phyloP scores from a whole-genome alignment of 2,797 vertebrate genomes.

The Scarus forsteni region DNA sequence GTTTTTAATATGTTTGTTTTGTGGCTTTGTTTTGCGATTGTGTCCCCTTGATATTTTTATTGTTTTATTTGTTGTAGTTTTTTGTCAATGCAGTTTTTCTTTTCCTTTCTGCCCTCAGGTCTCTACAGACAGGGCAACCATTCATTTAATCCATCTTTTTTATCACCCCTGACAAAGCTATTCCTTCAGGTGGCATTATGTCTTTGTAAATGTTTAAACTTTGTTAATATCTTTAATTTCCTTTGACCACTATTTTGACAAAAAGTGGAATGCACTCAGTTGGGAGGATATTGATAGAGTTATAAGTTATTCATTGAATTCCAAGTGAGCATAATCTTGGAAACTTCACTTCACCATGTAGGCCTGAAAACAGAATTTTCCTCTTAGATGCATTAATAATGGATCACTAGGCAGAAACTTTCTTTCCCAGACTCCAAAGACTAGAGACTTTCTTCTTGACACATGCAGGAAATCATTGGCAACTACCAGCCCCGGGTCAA shows the following conservation, averaged over 20 bases:
- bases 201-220: constrained; percentile 37
- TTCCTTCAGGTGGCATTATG: constrained; percentile 1
- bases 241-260: constrained; percentile 12
- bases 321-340: constrained; percentile 66
- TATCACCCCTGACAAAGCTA: not conserved
- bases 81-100: too few species aligned
- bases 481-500: constrained; percentile 74
- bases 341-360: constrained; percentile 58
- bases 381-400: constrained; percentile 82
- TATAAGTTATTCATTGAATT: constrained; percentile 73
- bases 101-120: too few species aligned
- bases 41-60: too few species aligned
- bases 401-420: constrained; percentile 55
- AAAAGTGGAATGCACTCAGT: constrained; percentile 22
- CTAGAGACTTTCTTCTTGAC: constrained; percentile 56
- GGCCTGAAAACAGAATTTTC: constrained; percentile 76
- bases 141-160: not conserved
- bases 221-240: constrained; percentile 24
- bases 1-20: too few species aligned
- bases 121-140: not conserved
- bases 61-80: too few species aligned
- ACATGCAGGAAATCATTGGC: constrained; percentile 72
- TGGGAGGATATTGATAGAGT: constrained; percentile 45
- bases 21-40: too few species aligned
- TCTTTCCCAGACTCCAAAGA: constrained; percentile 59